Conservation (phyloP, 2,797 vertebrate genomes). For the Linurgus olivaceus region DNA sequence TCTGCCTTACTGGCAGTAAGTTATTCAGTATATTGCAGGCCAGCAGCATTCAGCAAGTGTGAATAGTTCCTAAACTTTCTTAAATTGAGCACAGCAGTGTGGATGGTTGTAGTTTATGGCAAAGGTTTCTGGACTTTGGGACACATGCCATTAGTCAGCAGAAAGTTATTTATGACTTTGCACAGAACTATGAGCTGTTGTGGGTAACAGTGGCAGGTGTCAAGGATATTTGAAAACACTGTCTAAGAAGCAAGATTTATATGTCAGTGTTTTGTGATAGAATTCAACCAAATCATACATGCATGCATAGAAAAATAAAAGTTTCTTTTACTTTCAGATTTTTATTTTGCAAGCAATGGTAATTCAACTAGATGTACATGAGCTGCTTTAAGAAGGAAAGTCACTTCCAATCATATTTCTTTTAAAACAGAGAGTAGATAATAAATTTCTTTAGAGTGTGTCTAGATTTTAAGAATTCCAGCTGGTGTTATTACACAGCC, state of each 20-base stretch:
- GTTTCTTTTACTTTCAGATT: not conserved
- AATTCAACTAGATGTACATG: not conserved
- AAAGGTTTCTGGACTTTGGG: not conserved
- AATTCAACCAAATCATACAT: not conserved
- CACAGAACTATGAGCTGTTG: not conserved
- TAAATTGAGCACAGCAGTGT: not conserved
- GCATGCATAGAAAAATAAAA: not conserved
- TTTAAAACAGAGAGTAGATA: not conserved
- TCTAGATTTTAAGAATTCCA: not conserved
- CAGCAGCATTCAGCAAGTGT: not conserved
- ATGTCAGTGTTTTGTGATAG: not conserved
- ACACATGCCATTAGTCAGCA: not conserved
- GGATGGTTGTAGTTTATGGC: not conserved
- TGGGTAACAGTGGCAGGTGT: not conserved
- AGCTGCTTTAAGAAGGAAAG: not conserved
- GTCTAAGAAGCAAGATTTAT: not conserved
- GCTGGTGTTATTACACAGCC: not conserved
- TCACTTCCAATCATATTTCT: not conserved
- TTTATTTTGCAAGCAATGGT: not conserved
- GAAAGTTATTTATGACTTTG: not conserved
- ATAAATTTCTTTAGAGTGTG: not conserved
- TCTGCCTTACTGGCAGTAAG: not conserved
- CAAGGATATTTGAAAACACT: not conserved
- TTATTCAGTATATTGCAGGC: not conserved
- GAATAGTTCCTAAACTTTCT: not conserved